phyloP scores from a whole-genome alignment of 2,888 invertebrate genomes.

The Anarsia innoxiella region DNA sequence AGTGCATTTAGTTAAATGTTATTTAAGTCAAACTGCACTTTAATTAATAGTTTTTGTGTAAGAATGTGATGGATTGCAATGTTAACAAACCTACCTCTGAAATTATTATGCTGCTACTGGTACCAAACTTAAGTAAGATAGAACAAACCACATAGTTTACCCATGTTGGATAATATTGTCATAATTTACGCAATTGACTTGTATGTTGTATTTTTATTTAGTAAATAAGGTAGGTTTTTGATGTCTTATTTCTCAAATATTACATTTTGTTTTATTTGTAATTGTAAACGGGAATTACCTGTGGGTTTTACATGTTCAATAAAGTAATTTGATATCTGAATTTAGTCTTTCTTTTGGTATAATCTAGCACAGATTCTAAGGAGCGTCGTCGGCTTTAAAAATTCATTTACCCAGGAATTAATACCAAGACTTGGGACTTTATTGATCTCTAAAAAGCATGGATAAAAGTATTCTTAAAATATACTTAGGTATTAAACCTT shows the following conservation, averaged over 20 bases:
- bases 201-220: slow-evolving; percentile 76
- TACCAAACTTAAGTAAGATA: slow-evolving; percentile 65
- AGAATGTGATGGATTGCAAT: slow-evolving; percentile 56
- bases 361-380: too few species aligned
- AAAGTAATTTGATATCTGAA: slow-evolving; percentile 63
- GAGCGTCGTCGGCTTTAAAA: too few species aligned
- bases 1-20: too few species aligned
- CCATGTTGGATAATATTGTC: slow-evolving; percentile 40
- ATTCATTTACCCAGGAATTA: too few species aligned
- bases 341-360: slow-evolving; percentile 11
- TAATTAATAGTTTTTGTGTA: slow-evolving; percentile 63
- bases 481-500: too few species aligned
- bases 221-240: slow-evolving; percentile 70
- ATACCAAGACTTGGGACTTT: too few species aligned
- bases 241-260: slow-evolving; percentile 75
- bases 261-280: slow-evolving; percentile 75
- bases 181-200: slow-evolving; percentile 65
- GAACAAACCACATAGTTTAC: slow-evolving; percentile 33
- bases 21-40: too few species aligned
- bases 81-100: slow-evolving; percentile 73
- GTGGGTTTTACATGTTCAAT: slow-evolving; percentile 76
- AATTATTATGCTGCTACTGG: slow-evolving; percentile 47
- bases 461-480: too few species aligned
- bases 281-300: slow-evolving; percentile 75
- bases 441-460: too few species aligned